Evolutionary conservation across 2,113 vertebrate genomes (phyloP), one percentile per base, ranked within the genome.

Genomic region (Crotophaga sulcirostris): DNA sequence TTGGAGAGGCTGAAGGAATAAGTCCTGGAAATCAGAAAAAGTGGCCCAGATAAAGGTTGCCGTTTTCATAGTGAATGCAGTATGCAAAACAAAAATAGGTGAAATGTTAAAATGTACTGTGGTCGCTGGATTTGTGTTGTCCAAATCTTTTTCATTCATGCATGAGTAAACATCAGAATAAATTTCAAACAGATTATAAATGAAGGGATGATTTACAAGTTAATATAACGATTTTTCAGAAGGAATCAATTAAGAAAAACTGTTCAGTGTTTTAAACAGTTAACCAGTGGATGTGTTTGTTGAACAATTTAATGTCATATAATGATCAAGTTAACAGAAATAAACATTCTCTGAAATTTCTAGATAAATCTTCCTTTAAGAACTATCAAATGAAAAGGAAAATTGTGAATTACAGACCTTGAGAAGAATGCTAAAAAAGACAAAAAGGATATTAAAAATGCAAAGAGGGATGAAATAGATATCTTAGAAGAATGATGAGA

Each of bases 371-470:
- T 66, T 78, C 23, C 26, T 77, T 78, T 87, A 78, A 72, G 28
- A 74, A 19, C n/a, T 64, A 83, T 66, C 42, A 77, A 42, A 91
- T 36, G 15, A 20, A 42, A 56, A 70, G 33, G 19, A 77, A 70
- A 36, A 62, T 59, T 49, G 28, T 66, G 74, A 69, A 79, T 90
- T 90, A 8, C 29, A 89, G 14, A 58, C 29, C 10, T 72, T 75
- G 51, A 63, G 16, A 36, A 75, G 25, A 94, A 86, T 59, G 11
- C 5, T 84, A 58, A 75, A 49, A 51, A 88, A 86, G 60, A 87
- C 55, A 78, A 89, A 89, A 94, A 63, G 52, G 77, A 84, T 44
- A 93, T 96, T 97, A 94, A 91, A 96, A 95, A 91, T 87, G 29
- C 86, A 94, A 81, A 76, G 26, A 49, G 24, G 49, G 6, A 90